Percentiles rank a stretch among this genome's conserved stretches.
phyloP scores from a whole-genome alignment of 2,797 vertebrate genomes.

The Vireo griseus region DNA sequence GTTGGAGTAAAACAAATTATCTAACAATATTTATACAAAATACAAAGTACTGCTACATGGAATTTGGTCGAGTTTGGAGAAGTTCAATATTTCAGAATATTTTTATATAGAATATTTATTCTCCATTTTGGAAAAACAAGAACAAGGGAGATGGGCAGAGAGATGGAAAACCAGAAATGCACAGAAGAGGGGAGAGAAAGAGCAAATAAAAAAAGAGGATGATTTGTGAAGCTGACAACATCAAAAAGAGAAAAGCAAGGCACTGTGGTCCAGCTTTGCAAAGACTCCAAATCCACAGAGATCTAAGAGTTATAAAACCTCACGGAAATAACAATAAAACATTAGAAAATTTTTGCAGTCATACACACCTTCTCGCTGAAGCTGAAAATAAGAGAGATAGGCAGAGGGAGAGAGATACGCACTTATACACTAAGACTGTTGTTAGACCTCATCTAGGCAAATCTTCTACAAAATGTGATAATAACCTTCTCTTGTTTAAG shows the following conservation, averaged over 20 bases:
- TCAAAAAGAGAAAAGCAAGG: not conserved
- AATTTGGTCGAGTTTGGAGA: not conserved
- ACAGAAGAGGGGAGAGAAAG: not conserved
- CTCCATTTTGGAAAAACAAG: not conserved
- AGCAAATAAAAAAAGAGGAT: not conserved
- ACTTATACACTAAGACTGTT: not conserved
- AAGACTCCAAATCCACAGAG: not conserved
- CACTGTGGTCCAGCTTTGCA: not conserved
- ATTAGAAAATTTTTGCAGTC: not conserved
- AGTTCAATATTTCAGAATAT: not conserved
- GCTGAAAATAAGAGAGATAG: not conserved
- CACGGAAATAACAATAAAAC: not conserved
- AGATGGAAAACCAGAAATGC: not conserved
- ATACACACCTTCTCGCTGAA: not conserved
- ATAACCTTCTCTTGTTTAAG: not conserved
- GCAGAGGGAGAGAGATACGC: not conserved
- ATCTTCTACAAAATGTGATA: not conserved
- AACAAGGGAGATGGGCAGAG: not conserved
- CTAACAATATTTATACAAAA: not conserved
- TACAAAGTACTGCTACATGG: not conserved
- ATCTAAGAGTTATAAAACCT: not conserved
- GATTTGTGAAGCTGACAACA: not conserved
- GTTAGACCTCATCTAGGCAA: not conserved
- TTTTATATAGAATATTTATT: not conserved
- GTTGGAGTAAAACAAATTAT: not conserved